These are phyloP conservation scores for Yasuhikotakia modesta DNA, from an alignment of 2,797 vertebrate species.

Conservation along the genomic window DNA sequence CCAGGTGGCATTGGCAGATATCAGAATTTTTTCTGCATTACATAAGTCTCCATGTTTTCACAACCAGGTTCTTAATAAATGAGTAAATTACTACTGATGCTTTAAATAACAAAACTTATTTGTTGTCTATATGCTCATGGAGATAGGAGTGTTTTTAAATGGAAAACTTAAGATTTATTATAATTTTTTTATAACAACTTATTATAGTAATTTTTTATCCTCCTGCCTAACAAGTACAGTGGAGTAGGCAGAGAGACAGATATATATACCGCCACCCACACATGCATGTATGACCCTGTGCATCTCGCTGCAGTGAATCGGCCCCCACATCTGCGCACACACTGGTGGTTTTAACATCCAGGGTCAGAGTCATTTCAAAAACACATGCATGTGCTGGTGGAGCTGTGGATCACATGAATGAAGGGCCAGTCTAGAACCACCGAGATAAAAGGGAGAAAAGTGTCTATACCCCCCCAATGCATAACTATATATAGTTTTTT, in stretches of 20 bases:
- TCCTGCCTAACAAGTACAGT: constrained; percentile 41
- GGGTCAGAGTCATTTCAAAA: constrained; percentile 64
- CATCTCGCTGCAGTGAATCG: constrained; percentile 66
- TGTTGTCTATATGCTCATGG: constrained; percentile 42
- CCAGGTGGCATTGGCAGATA: constrained; percentile 58
- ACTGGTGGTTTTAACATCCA: constrained; percentile 72
- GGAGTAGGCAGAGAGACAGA: constrained; percentile 33
- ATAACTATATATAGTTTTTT: constrained; percentile 41
- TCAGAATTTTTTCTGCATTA: constrained; percentile 20
- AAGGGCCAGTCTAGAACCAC: constrained; percentile 55
- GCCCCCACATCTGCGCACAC: constrained; percentile 70
- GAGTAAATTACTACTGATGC: constrained; percentile 37
- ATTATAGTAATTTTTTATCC: constrained; percentile 31
- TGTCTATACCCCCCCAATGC: constrained; percentile 34
- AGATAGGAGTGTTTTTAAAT: constrained; percentile 25
- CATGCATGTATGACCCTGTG: constrained; percentile 71
- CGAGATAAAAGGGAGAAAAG: constrained; percentile 50
- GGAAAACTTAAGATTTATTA: constrained; percentile 15
- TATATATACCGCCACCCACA: constrained; percentile 67
- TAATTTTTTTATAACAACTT: constrained; percentile 1
- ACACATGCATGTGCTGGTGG: constrained; percentile 56
- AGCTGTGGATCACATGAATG: constrained; percentile 57
- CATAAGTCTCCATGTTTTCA: constrained; percentile 32
- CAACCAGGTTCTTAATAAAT: constrained; percentile 27
- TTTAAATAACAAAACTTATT: constrained; percentile 40